Base-by-base conservation (phyloP, 2,797 vertebrate species). In the Amniataba percoides region DNA sequence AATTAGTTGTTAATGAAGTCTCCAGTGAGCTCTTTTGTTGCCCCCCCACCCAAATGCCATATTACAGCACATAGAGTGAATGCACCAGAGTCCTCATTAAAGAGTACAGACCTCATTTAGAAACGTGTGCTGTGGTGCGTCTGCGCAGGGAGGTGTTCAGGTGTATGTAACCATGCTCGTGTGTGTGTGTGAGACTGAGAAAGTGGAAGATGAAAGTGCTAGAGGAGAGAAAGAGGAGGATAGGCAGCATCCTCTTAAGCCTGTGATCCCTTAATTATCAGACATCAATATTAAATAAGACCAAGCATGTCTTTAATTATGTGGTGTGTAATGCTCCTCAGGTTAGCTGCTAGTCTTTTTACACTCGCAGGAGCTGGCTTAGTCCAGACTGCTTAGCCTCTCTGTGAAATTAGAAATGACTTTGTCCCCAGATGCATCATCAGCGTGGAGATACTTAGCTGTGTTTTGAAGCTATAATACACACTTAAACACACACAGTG, bases 1-100 rank as follows among this genome's bases (percentile, higher is more conserved):
- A 91, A 88, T 93, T 92, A 88, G 87, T 53, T 51, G 72, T 74
- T 93, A 91, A 94, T 92, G 80, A 92, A 88, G 89, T 91, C 93
- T 92, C 84, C 45, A 57, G 85, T 84, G 77, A 75, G 82, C 83
- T 70, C 71, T 67, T 72, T 87, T 71, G 21, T 49, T 27, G 27
- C 36, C 19, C 53, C 57, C 39, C 65, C 39, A 31, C 43, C 46
- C 25, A 67, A 77, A 84, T 46, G 68, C 58, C 73, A 48, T 60
- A 81, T 82, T 73, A 81, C 69, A 58, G 78, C 73, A 19, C 15
- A 18, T 53, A 70, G 57, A 53, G 70, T 31, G 55, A 84, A 85
- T 88, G 73, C 78, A 85, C 84, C 66, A 75, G 84, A 79, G 87
- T 82, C 77, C 65, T 88, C 81, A 84, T 93, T 90, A 89, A 68